These are phyloP conservation scores for Lycopodina hypogea DNA, from an alignment of 37 sponge, comb jelly and placozoan genomes.

Conservation along the genomic window DNA sequence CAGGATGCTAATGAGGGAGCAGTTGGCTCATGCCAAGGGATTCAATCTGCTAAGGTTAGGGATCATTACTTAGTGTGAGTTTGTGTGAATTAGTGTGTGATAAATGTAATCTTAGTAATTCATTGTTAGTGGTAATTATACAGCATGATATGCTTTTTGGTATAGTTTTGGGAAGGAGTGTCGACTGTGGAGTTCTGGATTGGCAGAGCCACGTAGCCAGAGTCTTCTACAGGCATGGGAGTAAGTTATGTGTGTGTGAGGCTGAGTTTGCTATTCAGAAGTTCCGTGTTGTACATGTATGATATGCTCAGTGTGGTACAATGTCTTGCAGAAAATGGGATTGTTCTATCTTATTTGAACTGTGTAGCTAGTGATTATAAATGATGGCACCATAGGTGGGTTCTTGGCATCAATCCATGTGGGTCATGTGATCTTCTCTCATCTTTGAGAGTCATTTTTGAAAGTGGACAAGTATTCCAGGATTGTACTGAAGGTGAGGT, in stretches of 20 bases:
- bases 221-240: slow-evolving; percentile 35
- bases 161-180: slow-evolving; percentile 34
- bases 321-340: neutral
- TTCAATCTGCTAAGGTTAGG: slow-evolving; percentile 46
- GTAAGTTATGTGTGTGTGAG: slow-evolving; percentile 10
- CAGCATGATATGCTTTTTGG: neutral
- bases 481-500: neutral
- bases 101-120: neutral
- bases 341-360: neutral
- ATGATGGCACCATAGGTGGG: slow-evolving; percentile 8
- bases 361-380: neutral
- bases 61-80: neutral
- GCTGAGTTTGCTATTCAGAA: neutral
- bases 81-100: neutral
- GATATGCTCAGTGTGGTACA: too few relatives aligned
- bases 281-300: neutral
- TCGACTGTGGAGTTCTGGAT: slow-evolving; percentile 9
- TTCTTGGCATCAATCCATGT: slow-evolving; percentile 29
- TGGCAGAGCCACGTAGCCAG: slow-evolving; percentile 3
- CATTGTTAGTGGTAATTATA: neutral
- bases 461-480: neutral
- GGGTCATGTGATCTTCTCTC: slow-evolving; percentile 26
- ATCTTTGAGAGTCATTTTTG: slow-evolving; percentile 23
- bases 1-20: slow-evolving; percentile 22
- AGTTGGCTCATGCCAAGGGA: slow-evolving; percentile 7